These are phyloP conservation scores for Mechanitis mazaeus DNA, from an alignment of 2,888 invertebrate genomes.

Conservation along the genomic window DNA sequence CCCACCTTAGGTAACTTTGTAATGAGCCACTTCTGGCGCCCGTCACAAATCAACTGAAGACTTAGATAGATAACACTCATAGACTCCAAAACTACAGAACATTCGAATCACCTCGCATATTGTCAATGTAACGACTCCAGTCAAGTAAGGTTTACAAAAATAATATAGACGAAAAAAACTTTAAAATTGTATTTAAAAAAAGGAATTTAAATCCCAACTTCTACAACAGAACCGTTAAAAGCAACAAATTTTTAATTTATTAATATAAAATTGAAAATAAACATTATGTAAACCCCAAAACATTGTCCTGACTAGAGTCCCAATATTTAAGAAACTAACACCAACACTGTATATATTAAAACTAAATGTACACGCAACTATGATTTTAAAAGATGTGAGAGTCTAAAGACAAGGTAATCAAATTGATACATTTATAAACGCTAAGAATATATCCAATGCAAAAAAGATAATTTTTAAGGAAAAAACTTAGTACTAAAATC, in stretches of 20 bases:
- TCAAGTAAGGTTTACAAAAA: conserved; percentile 34
- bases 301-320: conserved; percentile 8
- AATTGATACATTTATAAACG: too few species aligned
- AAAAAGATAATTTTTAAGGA: too few species aligned
- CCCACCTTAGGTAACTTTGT: too few species aligned
- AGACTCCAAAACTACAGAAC: conserved; percentile 64
- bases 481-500: not conserved
- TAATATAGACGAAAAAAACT: not conserved
- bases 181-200: too few species aligned
- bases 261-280: too few species aligned
- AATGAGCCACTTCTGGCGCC: conserved; percentile 35
- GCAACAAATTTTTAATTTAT: too few species aligned
- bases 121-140: conserved; percentile 54
- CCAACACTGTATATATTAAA: not conserved
- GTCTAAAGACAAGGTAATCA: too few species aligned
- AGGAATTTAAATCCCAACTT: too few species aligned
- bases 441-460: too few species aligned
- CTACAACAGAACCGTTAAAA: too few species aligned
- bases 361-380: too few species aligned
- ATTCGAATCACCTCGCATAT: conserved; percentile 61
- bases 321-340: conserved; percentile 11
- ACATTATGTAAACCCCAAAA: not conserved
- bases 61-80: conserved; percentile 52
- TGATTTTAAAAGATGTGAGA: too few species aligned
- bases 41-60: conserved; percentile 41